Conservation (phyloP, 2,113 vertebrate genomes). For the Capreolus pygargus region DNA sequence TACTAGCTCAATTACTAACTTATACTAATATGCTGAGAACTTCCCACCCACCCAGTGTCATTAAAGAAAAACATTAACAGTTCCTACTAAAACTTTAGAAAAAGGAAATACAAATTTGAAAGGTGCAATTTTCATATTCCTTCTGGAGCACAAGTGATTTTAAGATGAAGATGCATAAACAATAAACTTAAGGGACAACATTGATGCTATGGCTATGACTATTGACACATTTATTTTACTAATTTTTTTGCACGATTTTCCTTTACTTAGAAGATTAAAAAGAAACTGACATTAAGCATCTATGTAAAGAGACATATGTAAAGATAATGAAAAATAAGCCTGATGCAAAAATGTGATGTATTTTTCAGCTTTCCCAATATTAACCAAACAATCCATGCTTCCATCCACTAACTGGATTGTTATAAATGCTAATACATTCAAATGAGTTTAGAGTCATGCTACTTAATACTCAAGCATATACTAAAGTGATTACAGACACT, state of each 20-base stretch:
- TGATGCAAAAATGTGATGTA: neutral
- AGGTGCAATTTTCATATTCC: neutral
- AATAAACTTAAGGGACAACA: neutral
- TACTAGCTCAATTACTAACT: neutral
- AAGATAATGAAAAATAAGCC: neutral
- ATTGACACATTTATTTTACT: neutral
- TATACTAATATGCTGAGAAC: neutral
- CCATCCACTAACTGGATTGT: neutral
- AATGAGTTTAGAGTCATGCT: neutral
- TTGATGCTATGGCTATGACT: neutral
- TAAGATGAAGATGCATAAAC: neutral
- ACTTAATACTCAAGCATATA: neutral
- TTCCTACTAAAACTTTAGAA: neutral
- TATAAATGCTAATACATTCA: neutral
- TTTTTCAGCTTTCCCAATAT: neutral
- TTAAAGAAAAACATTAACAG: neutral
- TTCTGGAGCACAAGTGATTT: neutral
- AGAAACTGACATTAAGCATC: neutral
- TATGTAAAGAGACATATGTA: neutral
- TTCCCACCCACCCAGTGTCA: neutral
- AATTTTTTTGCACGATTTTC: neutral
- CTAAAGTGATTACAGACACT: neutral
- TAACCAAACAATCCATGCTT: neutral
- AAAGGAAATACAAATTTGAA: neutral
- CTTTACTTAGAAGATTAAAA: neutral